A percentile compares a stretch with the other conserved stretches of the same genome.
Evolutionary conservation across 2,888 invertebrate species (phyloP).

Genomic region (Heliconius cydno): DNA sequence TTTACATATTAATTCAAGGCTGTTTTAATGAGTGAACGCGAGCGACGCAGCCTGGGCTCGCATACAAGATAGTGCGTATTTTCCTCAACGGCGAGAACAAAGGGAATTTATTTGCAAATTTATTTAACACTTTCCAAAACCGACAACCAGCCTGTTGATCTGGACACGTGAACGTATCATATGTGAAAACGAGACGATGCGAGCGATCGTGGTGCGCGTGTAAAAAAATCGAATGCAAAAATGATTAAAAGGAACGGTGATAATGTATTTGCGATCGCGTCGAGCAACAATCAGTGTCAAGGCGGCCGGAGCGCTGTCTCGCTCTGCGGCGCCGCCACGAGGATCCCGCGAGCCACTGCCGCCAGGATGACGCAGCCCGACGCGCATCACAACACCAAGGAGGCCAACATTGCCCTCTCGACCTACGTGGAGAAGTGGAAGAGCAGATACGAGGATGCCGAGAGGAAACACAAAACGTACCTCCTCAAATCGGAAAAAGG

Average conservation of each 20-base stretch:
- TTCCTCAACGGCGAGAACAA: conserved; percentile 77
- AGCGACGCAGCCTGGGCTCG: conserved; percentile 59
- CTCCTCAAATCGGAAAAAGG: conserved; percentile 88
- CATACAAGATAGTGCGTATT: conserved; percentile 65
- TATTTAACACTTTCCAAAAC: conserved; percentile 61
- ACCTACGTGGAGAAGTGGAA: conserved; percentile 86
- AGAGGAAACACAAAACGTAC: conserved; percentile 86
- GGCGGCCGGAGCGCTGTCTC: conserved; percentile 77
- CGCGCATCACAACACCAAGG: conserved; percentile 77
- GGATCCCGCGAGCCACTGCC: conserved; percentile 80
- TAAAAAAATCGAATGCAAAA: conserved; percentile 79
- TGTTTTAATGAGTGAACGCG: conserved; percentile 65
- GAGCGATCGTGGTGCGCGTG: conserved; percentile 71
- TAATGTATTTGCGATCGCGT: conserved; percentile 83
- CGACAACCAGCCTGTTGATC: conserved; percentile 77
- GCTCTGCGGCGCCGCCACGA: conserved; percentile 74
- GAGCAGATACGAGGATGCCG: conserved; percentile 87
- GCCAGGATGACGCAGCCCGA: conserved; percentile 81
- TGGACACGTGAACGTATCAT: conserved; percentile 69
- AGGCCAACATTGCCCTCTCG: conserved; percentile 77
- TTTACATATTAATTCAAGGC: conserved; percentile 60
- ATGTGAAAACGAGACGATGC: conserved; percentile 74
- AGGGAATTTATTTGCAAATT: conserved; percentile 67
- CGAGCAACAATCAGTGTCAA: conserved; percentile 80
- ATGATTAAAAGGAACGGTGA: conserved; percentile 83